phyloP scores from a whole-genome alignment of 2,113 vertebrate genomes.

The Epinephelus lanceolatus region DNA sequence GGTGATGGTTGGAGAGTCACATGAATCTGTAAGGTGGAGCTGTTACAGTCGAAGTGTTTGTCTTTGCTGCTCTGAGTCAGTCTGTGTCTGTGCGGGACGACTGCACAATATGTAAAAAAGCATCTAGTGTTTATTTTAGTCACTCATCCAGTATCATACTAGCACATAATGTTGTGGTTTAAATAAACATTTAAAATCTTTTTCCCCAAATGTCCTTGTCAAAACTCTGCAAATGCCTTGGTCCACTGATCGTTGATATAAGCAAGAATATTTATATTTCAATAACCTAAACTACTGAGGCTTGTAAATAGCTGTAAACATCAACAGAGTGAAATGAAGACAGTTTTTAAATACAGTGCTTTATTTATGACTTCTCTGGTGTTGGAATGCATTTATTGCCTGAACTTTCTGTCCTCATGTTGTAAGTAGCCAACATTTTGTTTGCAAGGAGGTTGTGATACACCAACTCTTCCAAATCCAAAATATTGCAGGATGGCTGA shows the following conservation, averaged over 20 bases:
- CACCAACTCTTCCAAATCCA: not conserved
- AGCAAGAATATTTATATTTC: slow-evolving; percentile 25
- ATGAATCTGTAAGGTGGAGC: slow-evolving; percentile 80
- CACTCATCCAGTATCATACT: slow-evolving; percentile 19
- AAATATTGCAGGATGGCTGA: not conserved
- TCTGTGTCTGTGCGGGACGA: slow-evolving; percentile 33
- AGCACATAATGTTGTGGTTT: slow-evolving; percentile 20
- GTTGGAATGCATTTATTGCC: slow-evolving; percentile 3
- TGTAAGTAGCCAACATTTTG: not conserved
- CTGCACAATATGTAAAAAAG: slow-evolving; percentile 35
- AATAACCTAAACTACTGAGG: slow-evolving; percentile 39
- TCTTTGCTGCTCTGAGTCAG: slow-evolving; percentile 63
- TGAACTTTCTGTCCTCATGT: slow-evolving; percentile 6
- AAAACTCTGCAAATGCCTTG: slow-evolving; percentile 9
- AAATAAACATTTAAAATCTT: slow-evolving; percentile 27
- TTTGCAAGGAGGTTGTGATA: not conserved
- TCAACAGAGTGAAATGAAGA: slow-evolving; percentile 57
- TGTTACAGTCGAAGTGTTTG: slow-evolving; percentile 72
- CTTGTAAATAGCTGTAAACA: slow-evolving; percentile 52
- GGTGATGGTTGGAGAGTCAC: slow-evolving; percentile 78
- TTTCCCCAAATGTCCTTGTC: slow-evolving; percentile 22
- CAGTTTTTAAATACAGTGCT: slow-evolving; percentile 15
- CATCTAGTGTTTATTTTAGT: slow-evolving; percentile 54
- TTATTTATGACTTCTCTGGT: slow-evolving; percentile 33
- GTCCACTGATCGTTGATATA: slow-evolving; percentile 24